Evolutionary conservation across 2,888 invertebrate species (phyloP), one percentile per base, ranked within the genome.

Genomic region (Desoria tigrina): DNA sequence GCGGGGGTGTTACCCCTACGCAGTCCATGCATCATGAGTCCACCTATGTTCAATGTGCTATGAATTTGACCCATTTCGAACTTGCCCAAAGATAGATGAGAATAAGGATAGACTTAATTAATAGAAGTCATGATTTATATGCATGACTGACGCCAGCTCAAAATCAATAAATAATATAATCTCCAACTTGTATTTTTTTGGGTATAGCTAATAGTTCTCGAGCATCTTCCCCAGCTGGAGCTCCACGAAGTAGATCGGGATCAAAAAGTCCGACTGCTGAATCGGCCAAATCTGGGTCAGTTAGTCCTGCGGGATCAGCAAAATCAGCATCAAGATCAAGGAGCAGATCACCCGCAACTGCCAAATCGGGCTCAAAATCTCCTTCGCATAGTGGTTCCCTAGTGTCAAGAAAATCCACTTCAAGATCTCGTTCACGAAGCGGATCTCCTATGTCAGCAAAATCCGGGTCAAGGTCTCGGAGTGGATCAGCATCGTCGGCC

Each of bases 361-460:
- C n/a, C 1, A 60, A 57, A 16, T 55, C 55, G 18, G 55, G 28
- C 9, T 68, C 68, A 2, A 53, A 63, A 18, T 71, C 71, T n/a
- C n/a, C n/a, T n/a, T n/a, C n/a, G 7, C 45, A 28, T 27, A 42
- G 55, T 42, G 21, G 56, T 3, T 45, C 63, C 16, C 68, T 62
- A 42, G 16, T 63, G 9, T 73, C 73, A 18, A 58, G 11, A 2
- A 65, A 42, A 39, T 57, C 79, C n/a, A n/a, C n/a, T n/a, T n/a
- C 81, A 0, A 77, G 78, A 45, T 80, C 79, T 2, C 74, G 76
- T 78, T 81, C 42, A 64, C 80, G 68, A 77, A 42, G 27, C n/a
- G 65, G 67, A 14, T 61, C 63, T 42, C 80, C 81, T 0, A 81
- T 81, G 71, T 82, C 81, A 18, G 69, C 76, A 6, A 79, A 82